Base-by-base conservation (phyloP, 2,888 invertebrate genomes). In the Allygus modestus region DNA sequence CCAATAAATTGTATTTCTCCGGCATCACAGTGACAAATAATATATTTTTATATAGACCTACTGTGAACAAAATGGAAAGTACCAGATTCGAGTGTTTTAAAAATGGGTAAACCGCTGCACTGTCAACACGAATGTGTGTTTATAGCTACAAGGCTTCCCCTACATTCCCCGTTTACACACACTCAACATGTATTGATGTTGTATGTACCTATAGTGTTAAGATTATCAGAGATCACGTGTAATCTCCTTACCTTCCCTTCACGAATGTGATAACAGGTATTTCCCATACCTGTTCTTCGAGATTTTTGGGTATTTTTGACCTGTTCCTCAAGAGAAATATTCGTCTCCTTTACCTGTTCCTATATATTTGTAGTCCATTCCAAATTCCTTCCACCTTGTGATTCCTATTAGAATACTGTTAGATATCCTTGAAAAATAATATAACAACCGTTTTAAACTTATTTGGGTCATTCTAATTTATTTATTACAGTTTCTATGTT, bases 311-410 rank as follows among this genome's bases (percentile, higher is more conserved):
- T 17, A 17, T 17, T 51, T 9, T 11, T 54, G 20, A 2, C 20
- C 54, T 23, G 20, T 51, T 65, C 17, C 33, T 61, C 23, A n/a
- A 69, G 28, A 37, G 2, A 69, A 69, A n/a, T 31, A 31, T 33
- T 69, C 15, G n/a, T 69, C 69, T 33, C 51, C 46, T 51, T 33
- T 51, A 33, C 79, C 79, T 79, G 79, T 79, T 79, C 79, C 79
- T 79, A 79, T 77, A 28, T 46, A 54, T 77, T 41, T 79, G 79
- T 79, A 79, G 79, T 79, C 58, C 79, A 79, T 79, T 79, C 79
- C 79, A 79, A 79, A 79, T 79, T 58, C 79, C 58, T 79, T 23
- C 77, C n/a, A 41, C 77, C 77, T 28, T 46, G 51, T 77, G 51
- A 77, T 77, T 77, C 46, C 77, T 51, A 17, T 28, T 77, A 77